Percentiles rank a stretch among this genome's conserved stretches.
These are phyloP conservation scores for Drosophila bipectinata DNA, from an alignment of 1,140 invertebrate species.

Conservation along the genomic window DNA sequence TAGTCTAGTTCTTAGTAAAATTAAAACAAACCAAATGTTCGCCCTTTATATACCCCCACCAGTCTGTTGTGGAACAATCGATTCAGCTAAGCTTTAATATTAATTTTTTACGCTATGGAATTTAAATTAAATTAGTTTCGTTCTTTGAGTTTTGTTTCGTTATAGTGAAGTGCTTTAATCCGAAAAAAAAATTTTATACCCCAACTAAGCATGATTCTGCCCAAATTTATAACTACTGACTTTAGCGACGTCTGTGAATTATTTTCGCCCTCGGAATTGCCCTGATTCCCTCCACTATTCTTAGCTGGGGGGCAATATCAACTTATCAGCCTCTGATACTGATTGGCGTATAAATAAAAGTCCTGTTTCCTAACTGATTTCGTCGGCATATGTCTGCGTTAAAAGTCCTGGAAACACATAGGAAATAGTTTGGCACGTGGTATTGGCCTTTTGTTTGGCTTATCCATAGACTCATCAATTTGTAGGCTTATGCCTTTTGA, in stretches of 20 bases:
- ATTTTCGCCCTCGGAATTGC: conserved; percentile 17
- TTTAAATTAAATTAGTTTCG: too few species aligned
- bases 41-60: too few species aligned
- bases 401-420: background rate
- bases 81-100: too few species aligned
- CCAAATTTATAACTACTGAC: conserved; percentile 70
- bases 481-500: conserved; percentile 17
- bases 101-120: too few species aligned
- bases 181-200: too few species aligned
- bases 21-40: too few species aligned
- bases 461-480: conserved; percentile 47
- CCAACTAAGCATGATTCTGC: background rate
- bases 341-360: conserved; percentile 72
- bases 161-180: too few species aligned
- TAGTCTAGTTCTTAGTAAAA: too few species aligned
- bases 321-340: conserved; percentile 72
- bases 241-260: conserved; percentile 56
- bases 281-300: conserved; percentile 7
- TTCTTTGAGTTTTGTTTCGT: too few species aligned
- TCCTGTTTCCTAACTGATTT: conserved; percentile 57
- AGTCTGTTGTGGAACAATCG: too few species aligned
- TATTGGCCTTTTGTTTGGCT: conserved; percentile 22
- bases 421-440: conserved; percentile 38
- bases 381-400: conserved; percentile 37
- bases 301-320: conserved; percentile 41